Evolutionary conservation across 2,888 invertebrate genomes (phyloP).

Genomic region (Netelia virgata): DNA sequence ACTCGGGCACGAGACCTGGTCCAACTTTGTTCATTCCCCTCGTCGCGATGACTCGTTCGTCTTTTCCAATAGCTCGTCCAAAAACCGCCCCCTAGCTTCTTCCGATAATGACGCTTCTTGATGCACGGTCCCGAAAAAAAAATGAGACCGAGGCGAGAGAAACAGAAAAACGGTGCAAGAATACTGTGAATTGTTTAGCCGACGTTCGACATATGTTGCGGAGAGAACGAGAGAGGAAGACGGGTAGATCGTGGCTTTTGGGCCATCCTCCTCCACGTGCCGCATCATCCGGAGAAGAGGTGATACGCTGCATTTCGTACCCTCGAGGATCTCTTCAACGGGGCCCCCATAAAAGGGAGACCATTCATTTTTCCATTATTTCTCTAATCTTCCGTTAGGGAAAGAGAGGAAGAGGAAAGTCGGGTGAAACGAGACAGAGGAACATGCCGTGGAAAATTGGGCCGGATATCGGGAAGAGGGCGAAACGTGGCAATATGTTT

Average conservation of each 20-base stretch:
- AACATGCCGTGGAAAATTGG: constrained; percentile 72
- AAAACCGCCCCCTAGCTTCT: constrained; percentile 60
- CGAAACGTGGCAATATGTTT: constrained; percentile 75
- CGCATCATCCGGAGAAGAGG: constrained; percentile 48
- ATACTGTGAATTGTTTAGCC: constrained; percentile 45
- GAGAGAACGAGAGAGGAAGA: constrained; percentile 55
- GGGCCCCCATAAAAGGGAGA: constrained; percentile 44
- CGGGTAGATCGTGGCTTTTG: constrained; percentile 74
- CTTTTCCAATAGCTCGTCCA: constrained; percentile 44
- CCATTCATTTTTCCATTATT: constrained; percentile 72
- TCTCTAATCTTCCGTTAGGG: constrained; percentile 77
- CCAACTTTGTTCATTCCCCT: constrained; percentile 39
- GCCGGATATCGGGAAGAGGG: constrained; percentile 77
- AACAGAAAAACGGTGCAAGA: constrained; percentile 53
- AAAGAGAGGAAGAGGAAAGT: constrained; percentile 33
- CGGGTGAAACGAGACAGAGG: constrained; percentile 59
- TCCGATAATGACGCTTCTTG: constrained; percentile 79
- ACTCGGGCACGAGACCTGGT: constrained; percentile 51
- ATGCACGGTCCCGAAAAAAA: constrained; percentile 77
- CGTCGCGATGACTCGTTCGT: constrained; percentile 39
- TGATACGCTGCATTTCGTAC: constrained; percentile 57
- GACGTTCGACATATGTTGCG: constrained; percentile 81
- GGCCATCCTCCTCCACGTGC: constrained; percentile 50
- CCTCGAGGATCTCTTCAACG: constrained; percentile 57
- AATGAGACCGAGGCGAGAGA: constrained; percentile 32